Base-by-base conservation (phyloP, 2,113 vertebrate genomes). In the Amazona guildingii region DNA sequence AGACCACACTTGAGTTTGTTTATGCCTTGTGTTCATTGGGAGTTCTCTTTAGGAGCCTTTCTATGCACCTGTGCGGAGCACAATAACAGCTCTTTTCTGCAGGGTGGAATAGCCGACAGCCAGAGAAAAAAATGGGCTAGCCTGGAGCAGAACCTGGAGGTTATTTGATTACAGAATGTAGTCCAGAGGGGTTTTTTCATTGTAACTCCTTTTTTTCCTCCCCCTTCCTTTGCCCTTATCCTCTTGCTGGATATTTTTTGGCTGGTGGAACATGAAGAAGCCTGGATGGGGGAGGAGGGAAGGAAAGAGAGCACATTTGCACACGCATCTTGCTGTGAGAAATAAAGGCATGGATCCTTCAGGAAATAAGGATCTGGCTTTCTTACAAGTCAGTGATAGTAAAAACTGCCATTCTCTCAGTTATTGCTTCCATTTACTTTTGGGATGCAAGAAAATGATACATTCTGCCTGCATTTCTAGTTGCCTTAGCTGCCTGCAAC, bases 1-100 rank as follows among this genome's bases (percentile, higher is more conserved):
- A 87, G 96, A 97, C 96, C 96, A 96, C 96, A 97, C 96, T 96
- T 92, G 94, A 96, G 92, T 96, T 97, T 96, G 96, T 97, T 97
- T 96, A 97, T 97, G 96, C 95, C 92, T 95, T 97, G 96, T 94
- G 96, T 96, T 96, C 94, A 59, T 94, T 92, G 96, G 95, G 94
- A 95, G 86, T 54, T 96, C 94, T 96, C 95, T 95, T 96, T 94
- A 74, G 95, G 88, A 94, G 91, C 63, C 88, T 95, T 91, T 94
- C 91, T 86, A 85, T 94, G 96, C 96, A 97, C 96, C 96, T 96
- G 96, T 97, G 96, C 37, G 0, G 88, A 96, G 86, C 84, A 96
- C 88, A 97, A 97, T 96, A 39, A 67, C 44, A 91, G 86, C 81
- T 68, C 91, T 94, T 96, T 96, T 94, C 88, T 95, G 80, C 83